Evolutionary conservation across 2,797 vertebrate genomes (phyloP), one percentile per base, ranked within the genome.

Genomic region (Phrynocephalus vlangalii): DNA sequence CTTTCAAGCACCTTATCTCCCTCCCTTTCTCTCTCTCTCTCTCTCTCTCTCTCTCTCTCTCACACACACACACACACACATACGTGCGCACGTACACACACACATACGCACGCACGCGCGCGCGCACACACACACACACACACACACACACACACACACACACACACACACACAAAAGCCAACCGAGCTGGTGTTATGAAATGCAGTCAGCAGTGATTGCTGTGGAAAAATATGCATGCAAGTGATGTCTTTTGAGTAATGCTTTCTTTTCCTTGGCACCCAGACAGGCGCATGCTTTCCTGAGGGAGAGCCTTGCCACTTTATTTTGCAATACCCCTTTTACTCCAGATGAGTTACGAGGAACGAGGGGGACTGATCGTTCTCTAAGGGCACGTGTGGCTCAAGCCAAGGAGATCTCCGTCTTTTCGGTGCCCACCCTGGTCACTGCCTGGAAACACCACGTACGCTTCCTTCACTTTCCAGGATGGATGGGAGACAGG

Each of bases 1-100:
- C 91, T 79, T 84, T 71, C 60, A 87, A 18, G 33, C 24, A 33
- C 18, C 76, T 86, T 85, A 90, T 85, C 79, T 71, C 13, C 38
- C 38, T 44, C 38, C 38, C 38, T 44, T 2, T 44, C 38, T 44
- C 5, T 44, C 38, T 44, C 38, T 44, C 38, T 38, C 38, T 38
- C 38, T 44, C 38, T 44, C 38, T 44, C 38, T 44, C 38, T 44
- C 38, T 44, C 38, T 44, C 38, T 44, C 38, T 44, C 38, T 5
- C 38, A 2, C 38, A 44, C 38, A 44, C 38, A 44, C 38, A 44
- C 38, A 44, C 38, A 44, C 38, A 38, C 38, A 38, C 38, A 38
- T 3, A 38, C 38, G 3, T 3, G 0, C 38, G 3, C 38, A 38
- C 38, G 3, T 3, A 38, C 38, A 38, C 38, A 38, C 38, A 44